Evolutionary conservation across 2,797 vertebrate genomes (phyloP).

Genomic region (Channa striata): DNA sequence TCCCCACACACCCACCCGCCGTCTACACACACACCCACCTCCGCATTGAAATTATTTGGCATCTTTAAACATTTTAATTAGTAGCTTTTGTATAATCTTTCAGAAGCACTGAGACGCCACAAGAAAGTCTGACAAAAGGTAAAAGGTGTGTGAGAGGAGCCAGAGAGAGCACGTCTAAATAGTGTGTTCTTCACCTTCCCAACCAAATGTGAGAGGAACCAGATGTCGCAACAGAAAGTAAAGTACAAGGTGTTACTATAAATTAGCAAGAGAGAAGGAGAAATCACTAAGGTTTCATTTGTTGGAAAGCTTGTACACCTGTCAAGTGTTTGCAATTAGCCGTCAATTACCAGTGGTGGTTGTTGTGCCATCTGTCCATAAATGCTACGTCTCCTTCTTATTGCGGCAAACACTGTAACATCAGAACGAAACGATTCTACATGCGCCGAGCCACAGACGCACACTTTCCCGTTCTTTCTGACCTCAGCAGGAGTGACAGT

Average conservation of each 20-base stretch:
- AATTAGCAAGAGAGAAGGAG: conserved; percentile 30
- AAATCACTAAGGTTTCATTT: conserved; percentile 62
- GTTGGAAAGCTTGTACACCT: conserved; percentile 55
- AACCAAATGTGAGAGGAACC: conserved; percentile 24
- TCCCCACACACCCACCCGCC: background rate
- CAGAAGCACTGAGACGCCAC: conserved; percentile 46
- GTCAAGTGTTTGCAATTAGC: conserved; percentile 68
- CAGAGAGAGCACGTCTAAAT: conserved; percentile 6
- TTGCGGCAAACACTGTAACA: conserved; percentile 49
- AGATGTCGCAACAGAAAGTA: conserved; percentile 7
- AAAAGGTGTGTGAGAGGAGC: conserved; percentile 56
- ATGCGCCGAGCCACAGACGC: conserved; percentile 25
- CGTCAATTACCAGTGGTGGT: conserved; percentile 62
- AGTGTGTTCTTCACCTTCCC: conserved; percentile 10
- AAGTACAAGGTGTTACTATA: conserved; percentile 13
- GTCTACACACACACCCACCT: conserved; percentile 28
- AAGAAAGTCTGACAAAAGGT: conserved; percentile 45
- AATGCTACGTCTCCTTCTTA: conserved; percentile 43
- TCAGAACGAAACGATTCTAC: conserved; percentile 28
- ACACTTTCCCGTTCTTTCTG: conserved; percentile 38
- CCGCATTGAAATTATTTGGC: conserved; percentile 37
- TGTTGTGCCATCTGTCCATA: conserved; percentile 73
- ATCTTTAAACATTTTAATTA: conserved; percentile 70
- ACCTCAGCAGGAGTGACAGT: conserved; percentile 70
- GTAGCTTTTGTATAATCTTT: conserved; percentile 60